These are phyloP conservation scores for Cephalotes varians DNA, from an alignment of 2,888 invertebrate species.

Conservation along the genomic window DNA sequence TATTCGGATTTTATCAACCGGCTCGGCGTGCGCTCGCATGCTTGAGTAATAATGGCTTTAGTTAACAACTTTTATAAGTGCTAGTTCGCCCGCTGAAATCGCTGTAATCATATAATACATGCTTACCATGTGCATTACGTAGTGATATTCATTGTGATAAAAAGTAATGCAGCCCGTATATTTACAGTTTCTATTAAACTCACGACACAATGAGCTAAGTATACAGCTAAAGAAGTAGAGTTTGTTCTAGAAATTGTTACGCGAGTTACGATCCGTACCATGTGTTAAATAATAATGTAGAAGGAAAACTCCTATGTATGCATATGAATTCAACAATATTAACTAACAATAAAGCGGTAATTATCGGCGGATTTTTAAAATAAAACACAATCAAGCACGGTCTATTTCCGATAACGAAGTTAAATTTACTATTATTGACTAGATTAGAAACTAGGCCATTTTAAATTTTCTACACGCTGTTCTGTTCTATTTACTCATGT, in stretches of 20 bases:
- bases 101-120: slow-evolving; percentile 52
- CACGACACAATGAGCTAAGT: slow-evolving; percentile 44
- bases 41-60: slow-evolving; percentile 57
- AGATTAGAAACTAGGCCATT: neutral
- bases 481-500: neutral
- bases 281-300: slow-evolving; percentile 21
- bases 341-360: neutral
- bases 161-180: slow-evolving; percentile 46
- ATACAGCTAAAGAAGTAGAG: slow-evolving; percentile 41
- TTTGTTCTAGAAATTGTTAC: slow-evolving; percentile 53
- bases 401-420: neutral
- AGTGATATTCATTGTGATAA: slow-evolving; percentile 55
- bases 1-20: slow-evolving; percentile 49
- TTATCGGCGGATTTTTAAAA: neutral
- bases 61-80: slow-evolving; percentile 61
- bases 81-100: slow-evolving; percentile 53
- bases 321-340: neutral
- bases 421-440: neutral
- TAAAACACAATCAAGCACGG: neutral
- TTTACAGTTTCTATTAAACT: slow-evolving; percentile 54
- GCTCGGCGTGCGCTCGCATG: slow-evolving; percentile 35
- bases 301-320: neutral
- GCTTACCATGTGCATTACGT: slow-evolving; percentile 47
- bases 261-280: slow-evolving; percentile 39
- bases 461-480: neutral